Base-by-base conservation (phyloP, 2,888 invertebrate genomes). In the Archips crataeganus region DNA sequence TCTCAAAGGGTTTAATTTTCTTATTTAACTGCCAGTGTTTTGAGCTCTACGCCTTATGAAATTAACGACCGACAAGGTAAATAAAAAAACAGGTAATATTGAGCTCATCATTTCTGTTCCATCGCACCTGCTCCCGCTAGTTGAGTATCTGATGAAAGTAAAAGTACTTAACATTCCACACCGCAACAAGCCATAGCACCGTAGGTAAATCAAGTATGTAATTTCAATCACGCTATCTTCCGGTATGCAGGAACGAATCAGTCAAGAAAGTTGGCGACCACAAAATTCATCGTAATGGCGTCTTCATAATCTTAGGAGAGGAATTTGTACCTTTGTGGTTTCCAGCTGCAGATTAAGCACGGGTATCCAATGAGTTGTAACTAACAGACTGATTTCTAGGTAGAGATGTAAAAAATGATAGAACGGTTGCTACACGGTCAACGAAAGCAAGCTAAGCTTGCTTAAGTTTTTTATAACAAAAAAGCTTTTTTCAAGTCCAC, bases 231-330 rank as follows among this genome's bases (percentile, higher is more conserved):
- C 75, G 74, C 74, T 54, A 71, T 77, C 78, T 77, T 79, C 77
- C 75, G 80, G 78, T 76, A 75, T 78, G 76, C 78, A 80, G 81
- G 80, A 82, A 80, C 80, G 76, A 79, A 81, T 82, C 77, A 68
- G 67, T 47, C 49, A 69, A 69, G 73, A 77, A 78, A 78, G 79
- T 79, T 76, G 69, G 77, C 75, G 67, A 81, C 81, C 81, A 79
- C 81, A 80, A 75, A 39, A 79, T 39, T 47, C 60, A 3, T 51
- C 69, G 73, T 73, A 73, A 73, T 60, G 36, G n/a, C 69, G 64
- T 65, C 65, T 65, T 67, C 74, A 70, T 75, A 65, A 77, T 66
- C 75, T 54, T 71, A 54, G 67, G 63, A 75, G 74, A 71, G 71
- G 60, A 76, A 64, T 75, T 76, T 70, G 64, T 75, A 74, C 75